A percentile compares a stretch with the other conserved stretches of the same genome.
Evolutionary conservation across 2,888 invertebrate genomes (phyloP).

Genomic region (Pelosia muscerda): DNA sequence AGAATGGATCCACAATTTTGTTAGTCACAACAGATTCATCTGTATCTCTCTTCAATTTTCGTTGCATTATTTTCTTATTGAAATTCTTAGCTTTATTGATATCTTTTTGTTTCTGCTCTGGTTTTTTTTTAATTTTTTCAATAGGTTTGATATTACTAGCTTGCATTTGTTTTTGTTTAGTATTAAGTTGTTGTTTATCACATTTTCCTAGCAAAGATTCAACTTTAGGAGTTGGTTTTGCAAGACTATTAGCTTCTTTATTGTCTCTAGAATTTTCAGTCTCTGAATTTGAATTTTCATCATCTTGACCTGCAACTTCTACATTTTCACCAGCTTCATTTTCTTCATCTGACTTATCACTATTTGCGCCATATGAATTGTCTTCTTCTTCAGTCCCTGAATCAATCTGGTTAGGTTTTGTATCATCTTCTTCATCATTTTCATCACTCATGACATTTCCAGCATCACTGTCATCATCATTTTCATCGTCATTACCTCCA

Average conservation of each 20-base stretch:
- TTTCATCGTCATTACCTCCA: conserved; percentile 21
- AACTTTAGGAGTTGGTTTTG: neutral
- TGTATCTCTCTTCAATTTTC: conserved; percentile 69
- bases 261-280: conserved; percentile 8
- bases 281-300: conserved; percentile 19
- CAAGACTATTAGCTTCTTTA: neutral
- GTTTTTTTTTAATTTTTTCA: conserved; percentile 55
- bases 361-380: neutral
- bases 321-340: conserved; percentile 26
- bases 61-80: conserved; percentile 71
- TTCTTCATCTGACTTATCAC: conserved; percentile 13
- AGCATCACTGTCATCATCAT: conserved; percentile 22
- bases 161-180: conserved; percentile 6
- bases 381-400: conserved; percentile 20
- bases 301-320: conserved; percentile 15
- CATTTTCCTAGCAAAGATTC: neutral
- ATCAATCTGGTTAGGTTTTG: conserved; percentile 22
- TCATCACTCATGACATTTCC: conserved; percentile 20
- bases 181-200: neutral
- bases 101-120: conserved; percentile 67
- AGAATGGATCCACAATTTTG: conserved; percentile 81
- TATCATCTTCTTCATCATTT: conserved; percentile 10
- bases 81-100: conserved; percentile 73
- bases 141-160: conserved; percentile 13
- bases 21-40: conserved; percentile 47